Evolutionary conservation across 2,797 vertebrate species (phyloP), one percentile per base, ranked within the genome.

Genomic region (Bovichtus variegatus): DNA sequence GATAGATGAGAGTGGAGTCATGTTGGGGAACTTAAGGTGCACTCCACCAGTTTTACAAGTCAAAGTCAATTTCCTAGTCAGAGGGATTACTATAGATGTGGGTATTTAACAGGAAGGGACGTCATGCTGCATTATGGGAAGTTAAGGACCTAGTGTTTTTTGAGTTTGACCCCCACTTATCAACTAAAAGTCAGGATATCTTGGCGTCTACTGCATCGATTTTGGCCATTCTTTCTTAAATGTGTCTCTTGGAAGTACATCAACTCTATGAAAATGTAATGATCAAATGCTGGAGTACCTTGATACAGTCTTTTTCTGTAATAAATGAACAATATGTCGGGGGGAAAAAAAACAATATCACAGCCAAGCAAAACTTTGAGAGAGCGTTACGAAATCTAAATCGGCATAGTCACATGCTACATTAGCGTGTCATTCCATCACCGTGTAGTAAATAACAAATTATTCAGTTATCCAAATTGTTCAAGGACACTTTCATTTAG

Each of bases 1-100:
- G 66, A 81, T 49, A n/a, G 43, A 82, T 58, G 53, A 87, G 58
- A 54, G 53, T 41, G 54, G n/a, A n/a, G n/a, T n/a, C n/a, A n/a
- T n/a, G n/a, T n/a, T n/a, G n/a, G n/a, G n/a, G n/a, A n/a, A n/a
- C n/a, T n/a, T n/a, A n/a, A n/a, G n/a, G n/a, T n/a, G n/a, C n/a
- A n/a, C n/a, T n/a, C n/a, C n/a, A n/a, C n/a, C n/a, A n/a, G n/a
- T n/a, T n/a, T 9, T 9, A 29, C 29, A 34, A 34, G 31, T 31
- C 31, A 7, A 31, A 31, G 31, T 34, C 31, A 7, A 19, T 68
- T 71, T 16, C 49, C 44, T n/a, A 4, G 62, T 49, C 21, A 54
- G 5, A 36, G 27, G 25, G 4, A 51, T 50, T 60, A 50, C 31
- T 34, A 8, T 6, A 2, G 0, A 49, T 1, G 38, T 54, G 7